phyloP scores from a whole-genome alignment of 2,797 vertebrate genomes.

The Xiphophorus birchmanni region DNA sequence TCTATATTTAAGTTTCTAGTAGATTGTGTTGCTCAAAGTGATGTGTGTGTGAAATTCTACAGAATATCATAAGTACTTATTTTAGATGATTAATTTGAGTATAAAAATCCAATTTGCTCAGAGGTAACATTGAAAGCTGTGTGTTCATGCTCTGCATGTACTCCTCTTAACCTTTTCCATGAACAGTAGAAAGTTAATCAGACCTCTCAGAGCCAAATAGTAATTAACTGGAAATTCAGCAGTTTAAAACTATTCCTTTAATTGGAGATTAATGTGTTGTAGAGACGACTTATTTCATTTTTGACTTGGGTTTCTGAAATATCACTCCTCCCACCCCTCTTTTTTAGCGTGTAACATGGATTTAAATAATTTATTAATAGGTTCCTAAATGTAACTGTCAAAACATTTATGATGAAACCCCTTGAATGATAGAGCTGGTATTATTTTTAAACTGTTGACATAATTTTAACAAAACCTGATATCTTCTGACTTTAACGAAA shows the following conservation, averaged over 20 bases:
- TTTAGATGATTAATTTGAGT: background rate
- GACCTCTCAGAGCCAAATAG: background rate
- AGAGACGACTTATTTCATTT: background rate
- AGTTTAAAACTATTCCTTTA: background rate
- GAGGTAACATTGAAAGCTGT: background rate
- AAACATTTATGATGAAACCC: background rate
- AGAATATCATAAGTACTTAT: background rate
- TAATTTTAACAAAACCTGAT: background rate
- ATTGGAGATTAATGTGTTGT: background rate
- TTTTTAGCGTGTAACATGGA: background rate
- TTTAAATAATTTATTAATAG: background rate
- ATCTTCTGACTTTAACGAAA: too few species aligned
- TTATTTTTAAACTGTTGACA: background rate
- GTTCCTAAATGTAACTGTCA: background rate
- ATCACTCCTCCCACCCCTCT: background rate
- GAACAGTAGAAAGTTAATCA: background rate
- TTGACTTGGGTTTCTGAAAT: background rate
- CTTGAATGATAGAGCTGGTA: background rate
- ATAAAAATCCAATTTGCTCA: background rate
- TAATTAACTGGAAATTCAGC: background rate
- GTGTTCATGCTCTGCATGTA: background rate
- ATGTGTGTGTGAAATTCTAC: background rate
- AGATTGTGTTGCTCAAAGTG: background rate
- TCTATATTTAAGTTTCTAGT: background rate
- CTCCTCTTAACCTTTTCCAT: background rate